phyloP scores from a whole-genome alignment of 2,113 vertebrate genomes.

The Zosterops hypoxanthus region DNA sequence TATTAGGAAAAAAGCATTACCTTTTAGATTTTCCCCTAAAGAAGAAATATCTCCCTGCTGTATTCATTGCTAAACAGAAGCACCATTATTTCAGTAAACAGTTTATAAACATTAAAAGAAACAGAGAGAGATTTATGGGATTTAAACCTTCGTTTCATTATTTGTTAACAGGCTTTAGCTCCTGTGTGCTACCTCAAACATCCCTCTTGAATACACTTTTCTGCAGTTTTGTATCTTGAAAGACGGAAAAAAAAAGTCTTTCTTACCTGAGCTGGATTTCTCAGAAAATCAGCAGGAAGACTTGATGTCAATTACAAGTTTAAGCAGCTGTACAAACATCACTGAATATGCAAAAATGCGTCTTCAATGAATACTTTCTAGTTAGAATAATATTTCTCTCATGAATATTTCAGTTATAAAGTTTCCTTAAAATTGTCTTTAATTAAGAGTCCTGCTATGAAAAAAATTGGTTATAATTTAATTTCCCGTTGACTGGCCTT shows the following conservation, averaged over 20 bases:
- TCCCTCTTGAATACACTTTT: not conserved
- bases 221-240: constrained; percentile 5
- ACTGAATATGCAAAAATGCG: not conserved
- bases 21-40: constrained; percentile 10
- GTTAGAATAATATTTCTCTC: not conserved
- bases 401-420: constrained; percentile 13
- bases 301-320: not conserved
- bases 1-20: not conserved
- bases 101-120: constrained; percentile 47
- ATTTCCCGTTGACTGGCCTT: not conserved
- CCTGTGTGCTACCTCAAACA: not conserved
- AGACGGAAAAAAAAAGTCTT: not conserved
- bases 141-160: constrained; percentile 33
- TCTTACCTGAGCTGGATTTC: not conserved
- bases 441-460: not conserved
- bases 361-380: not conserved
- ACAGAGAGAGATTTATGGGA: not conserved
- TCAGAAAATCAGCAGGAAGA: not conserved
- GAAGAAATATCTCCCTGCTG: not conserved
- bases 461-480: not conserved
- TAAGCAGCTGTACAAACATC: constrained; percentile 6
- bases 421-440: not conserved
- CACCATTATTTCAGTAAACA: constrained; percentile 23
- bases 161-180: constrained; percentile 30
- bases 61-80: not conserved